These are phyloP conservation scores for Merodon equestris DNA, from an alignment of 2,888 invertebrate genomes.

Conservation along the genomic window DNA sequence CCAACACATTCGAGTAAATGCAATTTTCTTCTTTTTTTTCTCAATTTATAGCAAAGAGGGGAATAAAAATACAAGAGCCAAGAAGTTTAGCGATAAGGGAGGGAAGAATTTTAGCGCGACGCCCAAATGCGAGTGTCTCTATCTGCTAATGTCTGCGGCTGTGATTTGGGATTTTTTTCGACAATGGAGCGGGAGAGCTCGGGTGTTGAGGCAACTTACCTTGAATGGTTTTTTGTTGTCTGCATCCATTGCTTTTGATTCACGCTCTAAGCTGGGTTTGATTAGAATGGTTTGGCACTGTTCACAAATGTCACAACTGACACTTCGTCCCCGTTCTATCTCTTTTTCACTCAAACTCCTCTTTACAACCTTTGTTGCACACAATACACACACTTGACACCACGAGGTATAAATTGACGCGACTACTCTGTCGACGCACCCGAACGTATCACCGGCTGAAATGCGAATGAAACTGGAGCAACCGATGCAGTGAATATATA, in stretches of 20 bases:
- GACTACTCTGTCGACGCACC: slow-evolving; percentile 39
- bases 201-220: slow-evolving; percentile 62
- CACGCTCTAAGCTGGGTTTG: slow-evolving; percentile 10
- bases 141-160: neutral
- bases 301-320: slow-evolving; percentile 18
- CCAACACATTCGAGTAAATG: neutral
- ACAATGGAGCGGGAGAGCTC: neutral
- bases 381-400: slow-evolving; percentile 49
- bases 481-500: slow-evolving; percentile 49
- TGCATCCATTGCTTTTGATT: slow-evolving; percentile 68
- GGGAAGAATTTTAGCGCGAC: slow-evolving; percentile 48
- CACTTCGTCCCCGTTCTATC: neutral
- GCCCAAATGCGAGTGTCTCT: slow-evolving; percentile 45
- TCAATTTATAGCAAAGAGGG: slow-evolving; percentile 17
- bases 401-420: slow-evolving; percentile 35
- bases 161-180: neutral
- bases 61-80: neutral
- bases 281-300: slow-evolving; percentile 16
- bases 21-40: too few species aligned
- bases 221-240: slow-evolving; percentile 73
- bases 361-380: slow-evolving; percentile 6
- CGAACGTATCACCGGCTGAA: slow-evolving; percentile 69
- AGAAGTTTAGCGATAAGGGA: slow-evolving; percentile 25
- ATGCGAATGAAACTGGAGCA: slow-evolving; percentile 67
- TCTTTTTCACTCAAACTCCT: slow-evolving; percentile 6